Base-by-base conservation (phyloP, 2,113 vertebrate species). In the Stigmatopora nigra region DNA sequence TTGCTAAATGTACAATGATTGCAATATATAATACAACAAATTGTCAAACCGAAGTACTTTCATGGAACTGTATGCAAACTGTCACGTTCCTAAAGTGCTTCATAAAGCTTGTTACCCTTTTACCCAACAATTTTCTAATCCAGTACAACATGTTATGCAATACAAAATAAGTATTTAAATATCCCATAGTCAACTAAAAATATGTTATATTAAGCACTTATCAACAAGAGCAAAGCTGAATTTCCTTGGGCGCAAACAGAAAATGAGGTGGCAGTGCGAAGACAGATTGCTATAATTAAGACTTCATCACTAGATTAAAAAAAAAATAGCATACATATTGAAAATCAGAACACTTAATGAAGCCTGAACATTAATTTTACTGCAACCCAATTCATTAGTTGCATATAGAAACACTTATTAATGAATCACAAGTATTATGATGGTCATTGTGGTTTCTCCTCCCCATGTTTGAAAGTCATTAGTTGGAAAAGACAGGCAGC, bases 391-490 rank as follows among this genome's bases (percentile, higher is more conserved):
- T 63, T 36, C 47, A 48, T 48, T 47, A 35, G 45, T 25, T 25
- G 16, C 20, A 17, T 63, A 49, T 49, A 49, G 61, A 47, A 49
- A 49, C 61, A 63, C 61, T 31, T 49, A 19, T 31, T 25, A 63
- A 49, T 48, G 46, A 45, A 61, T 61, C 59, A 45, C 38, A 22
- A 61, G 59, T 61, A 22, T 61, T 45, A 61, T 41, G 41, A 61
- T 38, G 59, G 59, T 10, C 41, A 61, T 61, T 61, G 38, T 22
- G 38, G 12, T 22, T 61, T 61, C 38, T 20, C 45, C 61, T 10
- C 61, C 45, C 61, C 20, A 8, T 75, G 68, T 71, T 66, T 72
- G 65, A 60, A 61, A 74, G 71, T 68, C 82, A 84, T 87, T 80
- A 81, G 71, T 71, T 61, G 3, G 22, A 73, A 58, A 75, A 73